phyloP scores from a whole-genome alignment of 2,888 invertebrate species.

The Coenonympha glycerion region DNA sequence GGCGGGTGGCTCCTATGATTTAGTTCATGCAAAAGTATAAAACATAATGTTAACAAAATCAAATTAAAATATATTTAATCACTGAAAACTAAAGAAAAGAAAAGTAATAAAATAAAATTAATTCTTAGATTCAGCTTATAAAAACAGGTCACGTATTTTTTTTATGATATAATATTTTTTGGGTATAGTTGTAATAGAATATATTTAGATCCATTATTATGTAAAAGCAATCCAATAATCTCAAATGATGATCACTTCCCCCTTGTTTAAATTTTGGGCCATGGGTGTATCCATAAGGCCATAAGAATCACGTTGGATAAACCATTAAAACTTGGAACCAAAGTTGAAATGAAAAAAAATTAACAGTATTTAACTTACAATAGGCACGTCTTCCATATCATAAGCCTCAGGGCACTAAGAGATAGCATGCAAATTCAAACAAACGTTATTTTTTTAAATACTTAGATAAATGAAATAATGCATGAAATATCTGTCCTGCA shows the following conservation, averaged over 20 bases:
- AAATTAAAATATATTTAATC: neutral
- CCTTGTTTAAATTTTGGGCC: too few species aligned
- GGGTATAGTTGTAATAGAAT: too few species aligned
- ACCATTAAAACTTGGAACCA: neutral
- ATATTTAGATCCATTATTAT: too few species aligned
- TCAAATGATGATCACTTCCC: too few species aligned
- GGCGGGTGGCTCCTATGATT: conserved; percentile 16
- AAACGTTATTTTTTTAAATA: neutral
- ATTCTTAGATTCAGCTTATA: too few species aligned
- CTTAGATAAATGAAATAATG: too few species aligned
- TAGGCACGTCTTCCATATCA: neutral
- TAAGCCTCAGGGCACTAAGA: conserved; percentile 6
- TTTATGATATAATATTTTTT: too few species aligned
- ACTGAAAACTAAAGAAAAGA: neutral
- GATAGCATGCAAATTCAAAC: conserved; percentile 4
- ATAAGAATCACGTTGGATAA: neutral
- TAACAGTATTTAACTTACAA: neutral
- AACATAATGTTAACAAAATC: neutral
- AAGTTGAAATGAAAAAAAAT: neutral
- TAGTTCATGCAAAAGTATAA: conserved; percentile 17
- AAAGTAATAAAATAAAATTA: too few species aligned
- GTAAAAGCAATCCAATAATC: too few species aligned
- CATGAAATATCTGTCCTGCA: too few species aligned
- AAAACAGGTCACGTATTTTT: too few species aligned
- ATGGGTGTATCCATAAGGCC: neutral